Conservation (phyloP, 2,888 invertebrate genomes). For the Pseudoips prasinana region DNA sequence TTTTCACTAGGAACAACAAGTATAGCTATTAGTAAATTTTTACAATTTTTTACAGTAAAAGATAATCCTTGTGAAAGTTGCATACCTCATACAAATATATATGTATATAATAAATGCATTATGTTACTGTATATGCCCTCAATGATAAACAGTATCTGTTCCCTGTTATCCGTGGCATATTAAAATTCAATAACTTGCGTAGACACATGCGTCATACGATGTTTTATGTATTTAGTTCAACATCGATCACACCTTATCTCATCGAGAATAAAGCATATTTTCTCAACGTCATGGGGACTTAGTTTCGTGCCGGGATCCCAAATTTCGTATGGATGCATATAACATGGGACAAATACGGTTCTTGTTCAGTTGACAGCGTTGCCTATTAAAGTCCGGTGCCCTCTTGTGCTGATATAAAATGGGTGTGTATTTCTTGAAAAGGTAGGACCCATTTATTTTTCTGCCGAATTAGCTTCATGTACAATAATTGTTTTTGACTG, state of each 20-base stretch:
- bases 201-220: constrained; percentile 57
- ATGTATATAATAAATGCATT: too few relatives aligned
- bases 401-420: constrained; percentile 40
- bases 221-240: constrained; percentile 64
- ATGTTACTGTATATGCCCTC: constrained; percentile 19
- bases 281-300: constrained; percentile 27
- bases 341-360: constrained; percentile 50
- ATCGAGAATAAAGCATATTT: constrained; percentile 43
- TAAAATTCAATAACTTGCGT: constrained; percentile 70
- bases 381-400: constrained; percentile 35
- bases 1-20: too few relatives aligned
- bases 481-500: too few relatives aligned
- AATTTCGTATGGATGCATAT: constrained; percentile 59
- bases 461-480: too few relatives aligned
- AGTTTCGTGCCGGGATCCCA: constrained; percentile 39
- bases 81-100: too few relatives aligned
- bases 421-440: constrained; percentile 61
- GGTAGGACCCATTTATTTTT: constrained; percentile 39
- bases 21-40: too few relatives aligned
- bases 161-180: constrained; percentile 42
- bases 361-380: constrained; percentile 50
- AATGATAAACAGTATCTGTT: constrained; percentile 33
- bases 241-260: constrained; percentile 36
- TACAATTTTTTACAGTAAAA: too few relatives aligned
- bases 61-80: too few relatives aligned